Evolutionary conservation across 2,888 invertebrate genomes (phyloP).

Genomic region (Meteorus colon): DNA sequence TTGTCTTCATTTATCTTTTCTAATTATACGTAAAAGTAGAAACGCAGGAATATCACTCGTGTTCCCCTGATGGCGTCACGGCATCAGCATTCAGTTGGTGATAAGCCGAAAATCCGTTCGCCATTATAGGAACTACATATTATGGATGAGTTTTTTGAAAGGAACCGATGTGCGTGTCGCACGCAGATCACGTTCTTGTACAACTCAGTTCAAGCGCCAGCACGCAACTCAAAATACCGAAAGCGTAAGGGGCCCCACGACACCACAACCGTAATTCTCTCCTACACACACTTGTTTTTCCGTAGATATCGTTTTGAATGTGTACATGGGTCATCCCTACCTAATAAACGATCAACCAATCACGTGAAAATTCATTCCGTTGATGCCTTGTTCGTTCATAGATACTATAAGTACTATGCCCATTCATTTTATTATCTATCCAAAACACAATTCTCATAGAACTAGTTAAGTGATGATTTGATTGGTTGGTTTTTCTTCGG

Average conservation of each 20-base stretch:
- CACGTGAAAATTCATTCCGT: not conserved
- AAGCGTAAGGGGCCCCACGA: not conserved
- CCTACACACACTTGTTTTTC: not conserved
- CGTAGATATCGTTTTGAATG: slow-evolving; percentile 1
- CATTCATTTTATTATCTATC: not conserved
- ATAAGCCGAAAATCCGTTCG: slow-evolving; percentile 50
- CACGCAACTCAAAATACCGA: slow-evolving; percentile 41
- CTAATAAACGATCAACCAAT: not conserved
- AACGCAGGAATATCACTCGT: not conserved
- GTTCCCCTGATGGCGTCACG: slow-evolving; percentile 42
- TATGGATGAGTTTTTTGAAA: slow-evolving; percentile 23
- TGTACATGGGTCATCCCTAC: not conserved
- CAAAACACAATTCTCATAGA: not conserved
- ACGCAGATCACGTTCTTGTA: slow-evolving; percentile 42
- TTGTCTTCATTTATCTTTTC: too few species aligned
- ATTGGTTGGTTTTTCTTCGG: not conserved
- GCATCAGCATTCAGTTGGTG: slow-evolving; percentile 34
- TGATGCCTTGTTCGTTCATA: not conserved
- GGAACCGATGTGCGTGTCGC: slow-evolving; percentile 35
- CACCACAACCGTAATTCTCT: too few species aligned
- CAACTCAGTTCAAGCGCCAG: slow-evolving; percentile 37
- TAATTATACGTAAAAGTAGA: too few species aligned
- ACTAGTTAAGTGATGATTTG: not conserved
- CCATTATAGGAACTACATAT: slow-evolving; percentile 51
- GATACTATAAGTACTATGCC: not conserved